Evolutionary conservation across 1,140 invertebrate species (phyloP).

Genomic region (Galleria mellonella): DNA sequence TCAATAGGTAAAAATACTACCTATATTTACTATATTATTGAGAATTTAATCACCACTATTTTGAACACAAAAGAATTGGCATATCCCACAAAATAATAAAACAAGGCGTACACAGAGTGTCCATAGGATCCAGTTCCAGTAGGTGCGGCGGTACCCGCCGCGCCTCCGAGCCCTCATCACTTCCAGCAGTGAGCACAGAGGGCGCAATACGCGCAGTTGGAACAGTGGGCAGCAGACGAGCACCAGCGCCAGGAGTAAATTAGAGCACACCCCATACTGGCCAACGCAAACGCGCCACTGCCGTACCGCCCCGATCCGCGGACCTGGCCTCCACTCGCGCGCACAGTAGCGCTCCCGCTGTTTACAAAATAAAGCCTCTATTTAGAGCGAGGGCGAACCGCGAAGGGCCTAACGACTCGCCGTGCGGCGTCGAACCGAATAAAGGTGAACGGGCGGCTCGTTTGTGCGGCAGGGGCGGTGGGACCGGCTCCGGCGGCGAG

Average conservation of each 20-base stretch:
- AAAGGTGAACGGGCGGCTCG: conserved; percentile 59
- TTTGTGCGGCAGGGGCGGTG: conserved; percentile 61
- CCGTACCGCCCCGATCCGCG: conserved; percentile 6
- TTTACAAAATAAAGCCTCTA: conserved; percentile 69
- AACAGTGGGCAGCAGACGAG: conserved; percentile 18
- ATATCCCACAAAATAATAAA: conserved; percentile 30
- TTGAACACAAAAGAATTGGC: not conserved
- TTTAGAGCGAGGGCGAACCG: conserved; percentile 65
- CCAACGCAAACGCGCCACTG: conserved; percentile 17
- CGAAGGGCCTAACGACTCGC: conserved; percentile 51
- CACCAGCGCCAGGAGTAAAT: conserved; percentile 22
- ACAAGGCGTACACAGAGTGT: conserved; percentile 60
- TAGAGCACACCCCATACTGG: conserved; percentile 15
- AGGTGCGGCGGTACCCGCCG: conserved; percentile 19
- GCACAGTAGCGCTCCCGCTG: conserved; percentile 56
- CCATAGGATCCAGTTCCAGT: conserved; percentile 45
- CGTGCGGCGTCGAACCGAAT: conserved; percentile 62
- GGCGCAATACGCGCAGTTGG: conserved; percentile 2
- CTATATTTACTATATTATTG: too few relatives aligned
- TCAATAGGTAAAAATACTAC: too few relatives aligned
- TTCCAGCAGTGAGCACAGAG: conserved; percentile 12
- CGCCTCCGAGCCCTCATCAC: conserved; percentile 37
- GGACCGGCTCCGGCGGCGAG: conserved; percentile 64
- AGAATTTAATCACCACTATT: too few relatives aligned
- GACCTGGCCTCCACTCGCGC: conserved; percentile 11